Evolutionary conservation across 2,113 vertebrate genomes (phyloP), one percentile per base, ranked within the genome.

Genomic region (Fulmarus glacialis): DNA sequence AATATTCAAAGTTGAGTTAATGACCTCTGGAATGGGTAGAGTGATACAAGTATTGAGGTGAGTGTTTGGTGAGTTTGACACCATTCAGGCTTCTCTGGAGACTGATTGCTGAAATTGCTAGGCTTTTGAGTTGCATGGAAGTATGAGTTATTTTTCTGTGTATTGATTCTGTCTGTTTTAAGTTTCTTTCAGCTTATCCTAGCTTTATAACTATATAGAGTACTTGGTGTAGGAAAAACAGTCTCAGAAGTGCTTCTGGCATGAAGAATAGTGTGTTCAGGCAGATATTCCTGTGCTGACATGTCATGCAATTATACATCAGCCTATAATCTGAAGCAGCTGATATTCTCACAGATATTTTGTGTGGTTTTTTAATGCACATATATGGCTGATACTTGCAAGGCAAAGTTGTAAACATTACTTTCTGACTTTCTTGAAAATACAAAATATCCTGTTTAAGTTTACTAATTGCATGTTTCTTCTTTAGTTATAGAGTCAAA

Each of bases 401-500:
- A 79, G 20, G 5, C 40, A 75, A 55, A 56, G 17, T 40, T 87
- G 24, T 55, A 53, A 87, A 70, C 26, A 3, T 47, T 66, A 36
- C 16, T 81, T 82, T 74, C 26, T 66, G 32, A 50, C 34, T 91
- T 73, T 23, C 34, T 62, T 70, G 58, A 80, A 70, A 94, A 70
- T 19, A 60, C 80, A 93, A 85, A 7, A n/a, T 32, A 52, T 7
- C 15, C 27, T 64, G 24, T 70, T 71, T 26, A 86, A 66, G 8
- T 55, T 90, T 58, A 48, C 68, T 43, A 75, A 92, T 63, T 60
- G 4, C 8, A 1, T 20, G 27, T 63, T 95, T 96, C 83, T 62
- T 90, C 63, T 93, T 97, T 93, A 99, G 99, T 99, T 88, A 98
- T 99, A 40, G 99, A 99, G 96, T 99, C 99, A 4, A 98, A 99